phyloP scores from a whole-genome alignment of 2,888 invertebrate genomes.

The Tetropium fuscum region DNA sequence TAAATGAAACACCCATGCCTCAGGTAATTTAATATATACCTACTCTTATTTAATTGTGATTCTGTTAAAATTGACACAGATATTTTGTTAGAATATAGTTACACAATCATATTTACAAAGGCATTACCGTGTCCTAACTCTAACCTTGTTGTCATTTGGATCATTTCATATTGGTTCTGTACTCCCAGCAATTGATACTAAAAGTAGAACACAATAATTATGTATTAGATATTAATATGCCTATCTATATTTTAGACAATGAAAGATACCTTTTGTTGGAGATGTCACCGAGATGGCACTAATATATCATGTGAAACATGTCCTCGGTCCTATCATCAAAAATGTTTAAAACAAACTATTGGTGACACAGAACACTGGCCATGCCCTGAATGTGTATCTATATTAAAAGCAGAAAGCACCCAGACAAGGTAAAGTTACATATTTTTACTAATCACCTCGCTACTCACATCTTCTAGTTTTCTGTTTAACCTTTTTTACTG shows the following conservation, averaged over 20 bases:
- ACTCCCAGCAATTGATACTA: too few relatives aligned
- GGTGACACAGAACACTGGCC: conserved; percentile 76
- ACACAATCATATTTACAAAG: background rate
- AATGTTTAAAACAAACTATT: conserved; percentile 74
- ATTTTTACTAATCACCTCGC: too few relatives aligned
- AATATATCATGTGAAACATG: conserved; percentile 83
- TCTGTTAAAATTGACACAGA: too few relatives aligned
- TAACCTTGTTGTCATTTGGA: background rate
- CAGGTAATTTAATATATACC: conserved; percentile 42
- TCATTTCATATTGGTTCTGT: too few relatives aligned
- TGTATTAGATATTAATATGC: background rate
- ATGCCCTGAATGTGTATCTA: conserved; percentile 87
- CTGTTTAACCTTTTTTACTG: too few relatives aligned
- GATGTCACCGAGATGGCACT: conserved; percentile 82
- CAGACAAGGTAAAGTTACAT: conserved; percentile 78
- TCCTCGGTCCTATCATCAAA: conserved; percentile 85
- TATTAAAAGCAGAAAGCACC: conserved; percentile 79
- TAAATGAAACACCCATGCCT: conserved; percentile 45
- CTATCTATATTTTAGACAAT: conserved; percentile 60
- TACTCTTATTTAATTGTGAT: background rate
- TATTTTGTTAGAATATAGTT: too few relatives aligned
- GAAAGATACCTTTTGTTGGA: conserved; percentile 89
- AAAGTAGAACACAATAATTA: too few relatives aligned
- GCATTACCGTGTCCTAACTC: background rate
- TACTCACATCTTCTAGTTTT: too few relatives aligned